These are phyloP conservation scores for Abscondita cerata DNA, from an alignment of 2,888 invertebrate genomes.

Conservation along the genomic window DNA sequence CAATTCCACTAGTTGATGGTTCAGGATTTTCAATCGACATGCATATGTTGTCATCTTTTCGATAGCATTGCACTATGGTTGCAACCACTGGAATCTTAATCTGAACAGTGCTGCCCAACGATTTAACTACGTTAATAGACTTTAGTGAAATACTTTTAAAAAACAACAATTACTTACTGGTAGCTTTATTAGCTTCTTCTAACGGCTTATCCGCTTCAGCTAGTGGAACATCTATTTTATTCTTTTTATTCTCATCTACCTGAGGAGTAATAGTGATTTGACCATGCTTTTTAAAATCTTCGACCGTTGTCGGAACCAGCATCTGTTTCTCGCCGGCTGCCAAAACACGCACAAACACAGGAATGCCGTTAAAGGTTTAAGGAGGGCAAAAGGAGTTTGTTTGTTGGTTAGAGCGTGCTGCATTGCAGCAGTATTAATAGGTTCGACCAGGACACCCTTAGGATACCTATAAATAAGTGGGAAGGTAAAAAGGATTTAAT, in stretches of 20 bases:
- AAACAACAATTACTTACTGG: too few relatives aligned
- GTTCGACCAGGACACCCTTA: constrained; percentile 71
- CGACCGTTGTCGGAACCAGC: constrained; percentile 75
- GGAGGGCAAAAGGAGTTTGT: constrained; percentile 74
- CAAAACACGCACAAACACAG: constrained; percentile 73
- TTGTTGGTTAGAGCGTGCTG: constrained; percentile 67
- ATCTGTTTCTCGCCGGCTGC: constrained; percentile 66
- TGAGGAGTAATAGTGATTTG: constrained; percentile 61
- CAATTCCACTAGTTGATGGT: constrained; percentile 43
- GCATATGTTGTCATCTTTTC: constrained; percentile 51
- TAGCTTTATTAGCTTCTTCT: background rate
- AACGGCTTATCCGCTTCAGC: background rate
- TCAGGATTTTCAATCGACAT: constrained; percentile 57
- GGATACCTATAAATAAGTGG: constrained; percentile 47
- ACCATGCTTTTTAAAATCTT: constrained; percentile 71
- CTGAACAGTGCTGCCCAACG: constrained; percentile 53
- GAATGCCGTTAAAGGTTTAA: constrained; percentile 71
- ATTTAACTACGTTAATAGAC: background rate
- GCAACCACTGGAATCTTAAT: constrained; percentile 59
- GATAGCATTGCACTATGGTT: constrained; percentile 55
- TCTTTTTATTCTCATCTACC: constrained; percentile 9
- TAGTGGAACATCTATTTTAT: background rate
- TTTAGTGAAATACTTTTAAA: too few relatives aligned
- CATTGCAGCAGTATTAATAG: constrained; percentile 76
- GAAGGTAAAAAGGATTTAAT: background rate